Evolutionary conservation across 1,140 invertebrate species (phyloP).

Genomic region (Drosophila pandora): DNA sequence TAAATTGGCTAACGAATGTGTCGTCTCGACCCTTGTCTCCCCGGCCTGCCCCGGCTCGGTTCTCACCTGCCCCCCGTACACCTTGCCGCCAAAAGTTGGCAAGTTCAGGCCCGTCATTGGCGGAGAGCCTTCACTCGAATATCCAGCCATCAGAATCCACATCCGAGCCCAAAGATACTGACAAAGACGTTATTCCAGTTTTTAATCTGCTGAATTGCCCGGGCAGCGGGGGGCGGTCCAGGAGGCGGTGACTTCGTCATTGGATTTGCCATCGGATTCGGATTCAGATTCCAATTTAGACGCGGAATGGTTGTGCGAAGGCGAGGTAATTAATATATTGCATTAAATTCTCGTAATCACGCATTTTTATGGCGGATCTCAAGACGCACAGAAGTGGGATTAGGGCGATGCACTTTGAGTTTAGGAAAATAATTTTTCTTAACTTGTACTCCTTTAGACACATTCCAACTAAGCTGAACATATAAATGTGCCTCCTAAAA

Average conservation of each 20-base stretch:
- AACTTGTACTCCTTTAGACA: too few species aligned
- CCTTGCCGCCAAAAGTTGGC: constrained; percentile 35
- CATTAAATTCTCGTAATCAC: constrained; percentile 70
- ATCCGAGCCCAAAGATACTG: constrained; percentile 39
- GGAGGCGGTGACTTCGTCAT: constrained; percentile 24
- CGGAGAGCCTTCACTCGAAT: constrained; percentile 25
- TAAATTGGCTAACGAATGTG: constrained; percentile 81
- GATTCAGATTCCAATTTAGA: not conserved
- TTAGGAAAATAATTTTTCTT: not conserved
- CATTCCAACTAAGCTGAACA: too few species aligned
- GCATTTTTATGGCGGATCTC: constrained; percentile 57
- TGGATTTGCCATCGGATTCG: constrained; percentile 12
- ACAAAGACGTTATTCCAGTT: constrained; percentile 80
- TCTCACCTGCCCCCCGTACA: not conserved
- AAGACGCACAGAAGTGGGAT: constrained; percentile 18
- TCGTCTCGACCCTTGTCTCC: constrained; percentile 19
- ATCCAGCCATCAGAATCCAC: constrained; percentile 21
- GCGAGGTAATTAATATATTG: constrained; percentile 74
- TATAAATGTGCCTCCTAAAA: too few species aligned
- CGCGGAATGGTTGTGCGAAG: constrained; percentile 24
- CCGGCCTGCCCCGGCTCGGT: not conserved
- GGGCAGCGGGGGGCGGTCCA: constrained; percentile 1
- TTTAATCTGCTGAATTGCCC: constrained; percentile 58
- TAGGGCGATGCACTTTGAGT: constrained; percentile 46
- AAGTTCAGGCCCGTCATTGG: constrained; percentile 52